Conservation (phyloP, 1,140 invertebrate species). For the Drosophila pachea region DNA sequence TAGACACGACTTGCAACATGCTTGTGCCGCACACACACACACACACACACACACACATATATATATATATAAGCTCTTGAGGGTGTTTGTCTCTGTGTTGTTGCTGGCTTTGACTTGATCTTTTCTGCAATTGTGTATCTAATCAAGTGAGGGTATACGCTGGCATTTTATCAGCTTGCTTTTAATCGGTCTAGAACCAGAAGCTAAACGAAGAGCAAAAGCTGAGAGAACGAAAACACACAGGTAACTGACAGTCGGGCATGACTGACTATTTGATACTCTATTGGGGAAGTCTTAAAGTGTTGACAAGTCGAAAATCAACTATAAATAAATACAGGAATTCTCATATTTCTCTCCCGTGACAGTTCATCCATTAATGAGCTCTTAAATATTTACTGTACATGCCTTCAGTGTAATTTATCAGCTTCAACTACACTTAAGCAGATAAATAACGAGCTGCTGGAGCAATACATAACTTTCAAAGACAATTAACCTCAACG, state of each 20-base stretch:
- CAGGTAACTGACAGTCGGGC: neutral
- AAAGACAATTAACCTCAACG: no score
- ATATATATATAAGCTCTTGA: neutral
- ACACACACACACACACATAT: neutral
- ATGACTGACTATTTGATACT: neutral
- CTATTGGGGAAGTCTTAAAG: neutral
- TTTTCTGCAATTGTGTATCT: conserved; percentile 26
- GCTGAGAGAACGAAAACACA: no score
- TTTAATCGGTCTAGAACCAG: neutral
- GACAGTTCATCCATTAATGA: no score
- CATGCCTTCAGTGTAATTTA: conserved; percentile 13
- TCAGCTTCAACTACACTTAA: neutral
- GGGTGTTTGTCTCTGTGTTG: conserved; percentile 23
- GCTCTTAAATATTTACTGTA: conserved; percentile 5
- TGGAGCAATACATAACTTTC: no score
- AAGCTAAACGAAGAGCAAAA: conserved; percentile 1
- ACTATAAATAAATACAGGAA: no score
- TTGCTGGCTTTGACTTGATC: conserved; percentile 1
- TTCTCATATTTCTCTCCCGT: no score
- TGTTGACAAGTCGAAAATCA: no score
- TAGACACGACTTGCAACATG: conserved; percentile 46
- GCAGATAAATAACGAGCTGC: neutral
- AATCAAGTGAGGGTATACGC: conserved; percentile 18
- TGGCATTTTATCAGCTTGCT: conserved; percentile 2
- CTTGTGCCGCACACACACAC: conserved; percentile 2